Conservation (phyloP, 2,113 vertebrate species). For the Cephalophus harveyi region DNA sequence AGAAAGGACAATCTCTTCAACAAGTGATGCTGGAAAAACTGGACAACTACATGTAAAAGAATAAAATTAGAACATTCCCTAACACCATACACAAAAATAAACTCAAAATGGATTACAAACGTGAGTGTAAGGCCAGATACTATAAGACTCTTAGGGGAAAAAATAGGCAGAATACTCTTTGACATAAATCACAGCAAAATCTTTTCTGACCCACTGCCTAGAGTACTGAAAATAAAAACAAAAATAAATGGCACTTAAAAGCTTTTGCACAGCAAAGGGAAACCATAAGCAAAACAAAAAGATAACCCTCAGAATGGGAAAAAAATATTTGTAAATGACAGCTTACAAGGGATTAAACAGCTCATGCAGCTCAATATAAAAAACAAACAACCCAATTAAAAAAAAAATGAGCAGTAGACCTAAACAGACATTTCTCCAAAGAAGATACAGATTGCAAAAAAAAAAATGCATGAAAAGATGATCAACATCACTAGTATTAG, state of each 20-base stretch:
- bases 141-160: background rate
- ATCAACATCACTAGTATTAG: background rate
- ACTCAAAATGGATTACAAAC: background rate
- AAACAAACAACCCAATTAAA: background rate
- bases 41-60: background rate
- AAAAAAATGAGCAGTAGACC: background rate
- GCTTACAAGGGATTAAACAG: background rate
- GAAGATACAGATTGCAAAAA: background rate
- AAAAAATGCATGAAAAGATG: background rate
- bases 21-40: background rate
- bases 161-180: background rate
- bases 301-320: background rate
- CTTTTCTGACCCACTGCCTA: background rate
- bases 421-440: background rate
- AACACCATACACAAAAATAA: background rate
- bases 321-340: background rate
- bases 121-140: background rate
- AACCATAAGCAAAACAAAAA: background rate
- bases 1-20: background rate
- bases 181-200: background rate
- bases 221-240: background rate
- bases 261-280: background rate
- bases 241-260: background rate
- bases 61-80: background rate
- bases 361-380: background rate